Evolutionary conservation across 2,888 invertebrate genomes (phyloP).

Genomic region (Uropetala carovei): DNA sequence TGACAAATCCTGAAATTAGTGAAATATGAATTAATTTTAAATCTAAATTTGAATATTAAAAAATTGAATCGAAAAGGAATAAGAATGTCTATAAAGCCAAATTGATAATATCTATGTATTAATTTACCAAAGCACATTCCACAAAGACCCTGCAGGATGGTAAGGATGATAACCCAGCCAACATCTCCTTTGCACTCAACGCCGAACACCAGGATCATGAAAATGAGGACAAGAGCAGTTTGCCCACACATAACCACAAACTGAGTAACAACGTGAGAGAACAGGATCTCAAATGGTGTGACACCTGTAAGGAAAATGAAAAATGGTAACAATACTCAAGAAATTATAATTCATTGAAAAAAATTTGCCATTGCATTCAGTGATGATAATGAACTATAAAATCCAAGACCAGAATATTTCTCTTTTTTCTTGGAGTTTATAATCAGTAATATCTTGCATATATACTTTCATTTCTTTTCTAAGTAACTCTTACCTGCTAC

Average conservation of each 20-base stretch:
- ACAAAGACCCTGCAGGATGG: constrained; percentile 92
- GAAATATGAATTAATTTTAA: constrained; percentile 40
- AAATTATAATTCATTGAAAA: background rate
- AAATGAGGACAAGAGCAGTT: constrained; percentile 91
- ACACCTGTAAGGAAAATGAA: constrained; percentile 80
- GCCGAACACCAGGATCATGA: constrained; percentile 93
- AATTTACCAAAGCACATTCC: constrained; percentile 95
- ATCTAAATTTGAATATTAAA: background rate
- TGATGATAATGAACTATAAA: background rate
- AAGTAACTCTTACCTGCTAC: constrained; percentile 81
- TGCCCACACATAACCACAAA: constrained; percentile 97
- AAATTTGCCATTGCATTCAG: too few species aligned
- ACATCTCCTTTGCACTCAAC: constrained; percentile 94
- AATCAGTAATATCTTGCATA: too few species aligned
- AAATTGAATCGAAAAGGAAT: background rate
- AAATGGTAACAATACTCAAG: background rate
- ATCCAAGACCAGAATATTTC: background rate
- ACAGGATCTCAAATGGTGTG: constrained; percentile 92
- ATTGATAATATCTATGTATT: background rate
- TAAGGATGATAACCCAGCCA: constrained; percentile 88
- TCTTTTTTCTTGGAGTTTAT: background rate
- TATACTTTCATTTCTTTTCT: background rate
- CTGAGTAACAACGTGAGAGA: constrained; percentile 95
- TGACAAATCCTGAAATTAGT: constrained; percentile 83
- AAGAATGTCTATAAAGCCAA: background rate